phyloP scores from a whole-genome alignment of 2,797 vertebrate species.

The Myripristis murdjan region DNA sequence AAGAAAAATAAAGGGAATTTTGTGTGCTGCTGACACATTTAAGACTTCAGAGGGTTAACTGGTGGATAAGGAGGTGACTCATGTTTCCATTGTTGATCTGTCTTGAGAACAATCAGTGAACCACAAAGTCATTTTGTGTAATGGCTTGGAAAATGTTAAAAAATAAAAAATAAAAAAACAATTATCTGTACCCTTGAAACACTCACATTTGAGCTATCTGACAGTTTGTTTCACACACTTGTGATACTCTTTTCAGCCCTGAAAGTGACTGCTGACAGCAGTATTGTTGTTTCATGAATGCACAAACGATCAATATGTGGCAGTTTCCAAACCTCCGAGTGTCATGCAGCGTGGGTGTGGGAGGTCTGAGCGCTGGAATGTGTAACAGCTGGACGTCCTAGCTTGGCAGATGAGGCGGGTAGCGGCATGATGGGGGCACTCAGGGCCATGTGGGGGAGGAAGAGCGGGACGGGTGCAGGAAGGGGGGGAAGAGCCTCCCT shows the following conservation, averaged over 20 bases:
- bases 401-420: slow-evolving; percentile 63
- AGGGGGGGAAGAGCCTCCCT: slow-evolving; percentile 32
- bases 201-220: too few species aligned
- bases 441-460: slow-evolving; percentile 53
- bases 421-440: slow-evolving; percentile 54
- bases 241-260: neutral
- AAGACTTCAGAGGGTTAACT: too few species aligned
- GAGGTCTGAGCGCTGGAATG: slow-evolving; percentile 77
- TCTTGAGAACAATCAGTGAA: neutral
- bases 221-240: slow-evolving; percentile 36
- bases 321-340: slow-evolving; percentile 45
- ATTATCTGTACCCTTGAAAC: neutral
- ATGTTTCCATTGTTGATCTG: neutral
- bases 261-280: neutral
- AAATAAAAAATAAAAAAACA: too few species aligned
- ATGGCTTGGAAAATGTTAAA: too few species aligned
- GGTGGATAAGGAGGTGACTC: neutral
- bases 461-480: slow-evolving; percentile 13
- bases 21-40: too few species aligned
- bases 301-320: slow-evolving; percentile 22
- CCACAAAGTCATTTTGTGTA: too few species aligned
- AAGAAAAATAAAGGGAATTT: too few species aligned
- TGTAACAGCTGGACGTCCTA: slow-evolving; percentile 74
- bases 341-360: slow-evolving; percentile 67
- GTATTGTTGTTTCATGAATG: slow-evolving; percentile 26